Conservation (phyloP, 2,888 invertebrate genomes). For the Troides aeacus region DNA sequence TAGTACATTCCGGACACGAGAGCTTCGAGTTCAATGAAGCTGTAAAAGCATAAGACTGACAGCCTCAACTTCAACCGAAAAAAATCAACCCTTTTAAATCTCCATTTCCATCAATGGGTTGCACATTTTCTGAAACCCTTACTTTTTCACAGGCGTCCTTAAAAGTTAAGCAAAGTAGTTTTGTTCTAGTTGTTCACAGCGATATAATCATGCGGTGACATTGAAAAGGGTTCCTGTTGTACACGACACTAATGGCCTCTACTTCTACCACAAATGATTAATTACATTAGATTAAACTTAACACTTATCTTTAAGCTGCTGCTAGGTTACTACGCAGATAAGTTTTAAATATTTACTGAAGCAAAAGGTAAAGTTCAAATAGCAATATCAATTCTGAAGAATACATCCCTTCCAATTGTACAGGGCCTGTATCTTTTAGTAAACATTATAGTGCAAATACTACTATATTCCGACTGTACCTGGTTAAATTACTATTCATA, state of each 20-base stretch:
- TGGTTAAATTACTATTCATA: background rate
- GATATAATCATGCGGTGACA: conserved; percentile 22
- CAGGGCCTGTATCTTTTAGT: too few species aligned
- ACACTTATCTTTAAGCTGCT: background rate
- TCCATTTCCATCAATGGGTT: too few species aligned
- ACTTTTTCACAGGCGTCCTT: background rate
- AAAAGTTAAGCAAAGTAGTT: conserved; percentile 6
- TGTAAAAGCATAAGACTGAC: too few species aligned
- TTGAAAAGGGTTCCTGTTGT: conserved; percentile 24
- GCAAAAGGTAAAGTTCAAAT: background rate
- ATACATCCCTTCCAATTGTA: too few species aligned
- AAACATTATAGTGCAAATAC: too few species aligned
- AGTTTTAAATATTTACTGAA: background rate
- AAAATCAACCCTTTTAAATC: too few species aligned
- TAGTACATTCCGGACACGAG: too few species aligned
- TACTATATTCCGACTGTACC: too few species aligned
- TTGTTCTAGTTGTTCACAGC: conserved; percentile 6
- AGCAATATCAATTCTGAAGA: background rate
- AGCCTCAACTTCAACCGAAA: too few species aligned
- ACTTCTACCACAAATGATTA: conserved; percentile 20
- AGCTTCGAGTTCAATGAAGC: too few species aligned
- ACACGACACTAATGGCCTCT: conserved; percentile 23
- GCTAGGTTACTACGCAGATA: background rate
- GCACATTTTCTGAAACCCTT: background rate
- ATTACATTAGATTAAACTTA: conserved; percentile 14